phyloP scores from a whole-genome alignment of 2,888 invertebrate species.

The Sarcophaga subvicina region DNA sequence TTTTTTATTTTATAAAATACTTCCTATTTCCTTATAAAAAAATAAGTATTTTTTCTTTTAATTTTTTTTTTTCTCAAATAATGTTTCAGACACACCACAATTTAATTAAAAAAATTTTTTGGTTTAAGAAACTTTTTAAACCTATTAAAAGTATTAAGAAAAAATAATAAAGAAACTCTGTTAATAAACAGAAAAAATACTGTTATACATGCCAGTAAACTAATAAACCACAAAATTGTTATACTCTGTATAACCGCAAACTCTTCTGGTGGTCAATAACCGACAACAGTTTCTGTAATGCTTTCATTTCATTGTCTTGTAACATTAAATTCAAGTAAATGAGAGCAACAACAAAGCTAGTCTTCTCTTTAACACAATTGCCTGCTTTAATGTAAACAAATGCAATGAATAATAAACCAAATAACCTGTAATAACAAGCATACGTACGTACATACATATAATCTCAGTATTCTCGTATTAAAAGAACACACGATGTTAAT shows the following conservation, averaged over 20 bases:
- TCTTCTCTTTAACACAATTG: too few relatives aligned
- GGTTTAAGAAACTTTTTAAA: not conserved
- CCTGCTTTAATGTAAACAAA: too few relatives aligned
- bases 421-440: not conserved
- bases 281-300: slow-evolving; percentile 37
- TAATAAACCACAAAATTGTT: slow-evolving; percentile 57
- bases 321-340: too few relatives aligned
- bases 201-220: slow-evolving; percentile 23
- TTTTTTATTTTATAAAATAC: not conserved
- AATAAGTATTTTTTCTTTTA: too few relatives aligned
- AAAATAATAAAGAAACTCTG: not conserved
- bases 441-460: not conserved
- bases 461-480: too few relatives aligned
- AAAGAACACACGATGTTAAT: too few relatives aligned
- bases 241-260: slow-evolving; percentile 56
- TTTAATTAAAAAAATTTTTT: not conserved
- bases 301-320: not conserved
- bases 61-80: too few relatives aligned
- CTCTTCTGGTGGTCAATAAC: slow-evolving; percentile 52
- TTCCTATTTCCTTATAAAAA: too few relatives aligned
- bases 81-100: not conserved
- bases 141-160: not conserved
- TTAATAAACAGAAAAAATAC: slow-evolving; percentile 19
- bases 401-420: too few relatives aligned
- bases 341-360: too few relatives aligned